Evolutionary conservation across 2,797 vertebrate genomes (phyloP).

Genomic region (Rhadinocentrus ornatus): DNA sequence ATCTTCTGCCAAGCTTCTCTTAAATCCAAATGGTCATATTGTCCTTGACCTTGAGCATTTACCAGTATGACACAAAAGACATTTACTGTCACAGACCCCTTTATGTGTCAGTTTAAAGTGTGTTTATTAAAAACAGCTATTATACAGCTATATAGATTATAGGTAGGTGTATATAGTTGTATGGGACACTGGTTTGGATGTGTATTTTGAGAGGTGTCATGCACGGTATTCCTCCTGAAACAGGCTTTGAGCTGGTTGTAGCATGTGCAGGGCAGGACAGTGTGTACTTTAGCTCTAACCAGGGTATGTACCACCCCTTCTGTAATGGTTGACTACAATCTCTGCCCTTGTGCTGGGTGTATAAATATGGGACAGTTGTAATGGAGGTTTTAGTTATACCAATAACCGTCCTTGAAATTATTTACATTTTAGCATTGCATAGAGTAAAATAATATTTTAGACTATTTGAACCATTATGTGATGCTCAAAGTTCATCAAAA

Average conservation of each 20-base stretch:
- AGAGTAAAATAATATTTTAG: neutral
- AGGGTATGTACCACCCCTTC: neutral
- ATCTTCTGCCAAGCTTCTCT: conserved; percentile 50
- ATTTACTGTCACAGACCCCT: neutral
- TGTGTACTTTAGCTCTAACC: conserved; percentile 10
- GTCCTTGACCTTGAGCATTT: too few species aligned
- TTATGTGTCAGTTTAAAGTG: neutral
- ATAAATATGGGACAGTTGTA: neutral
- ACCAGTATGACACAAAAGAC: conserved; percentile 1
- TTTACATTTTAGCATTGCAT: too few species aligned
- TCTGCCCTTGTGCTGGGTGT: neutral
- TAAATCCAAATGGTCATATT: conserved; percentile 45
- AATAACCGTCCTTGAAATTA: too few species aligned
- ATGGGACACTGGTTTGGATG: neutral
- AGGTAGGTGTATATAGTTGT: too few species aligned
- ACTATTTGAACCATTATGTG: conserved; percentile 23
- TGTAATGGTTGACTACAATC: neutral
- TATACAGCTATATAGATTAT: too few species aligned
- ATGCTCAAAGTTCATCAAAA: conserved; percentile 8
- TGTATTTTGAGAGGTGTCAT: conserved; percentile 28
- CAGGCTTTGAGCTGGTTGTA: conserved; percentile 8
- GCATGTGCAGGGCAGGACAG: conserved; percentile 24
- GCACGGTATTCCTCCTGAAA: conserved; percentile 39
- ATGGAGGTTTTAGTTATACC: neutral
- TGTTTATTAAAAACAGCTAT: neutral